These are phyloP conservation scores for Coenobita brevimanus DNA, from an alignment of 1,140 invertebrate species.

Conservation along the genomic window DNA sequence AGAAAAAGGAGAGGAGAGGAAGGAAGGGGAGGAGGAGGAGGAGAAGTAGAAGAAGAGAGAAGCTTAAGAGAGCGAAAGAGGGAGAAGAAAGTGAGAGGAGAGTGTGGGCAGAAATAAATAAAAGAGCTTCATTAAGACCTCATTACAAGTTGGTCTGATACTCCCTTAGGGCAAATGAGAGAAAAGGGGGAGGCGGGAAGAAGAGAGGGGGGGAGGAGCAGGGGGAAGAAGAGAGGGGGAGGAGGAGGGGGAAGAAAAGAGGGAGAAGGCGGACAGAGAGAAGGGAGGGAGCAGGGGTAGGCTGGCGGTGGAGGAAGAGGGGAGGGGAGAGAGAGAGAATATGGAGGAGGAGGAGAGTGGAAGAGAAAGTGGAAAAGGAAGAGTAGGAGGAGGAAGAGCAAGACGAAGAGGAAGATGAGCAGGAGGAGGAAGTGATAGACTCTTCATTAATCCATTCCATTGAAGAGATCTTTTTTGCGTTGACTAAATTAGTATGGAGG, in stretches of 20 bases:
- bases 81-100: background rate
- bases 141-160: constrained; percentile 23
- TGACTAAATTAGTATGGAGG: too few species aligned
- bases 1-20: background rate
- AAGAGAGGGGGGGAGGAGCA: background rate
- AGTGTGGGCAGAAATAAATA: constrained; percentile 4
- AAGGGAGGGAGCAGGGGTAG: background rate
- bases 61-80: too few species aligned
- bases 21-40: background rate
- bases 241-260: background rate
- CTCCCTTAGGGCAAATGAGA: background rate
- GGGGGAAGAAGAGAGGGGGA: background rate
- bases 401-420: background rate
- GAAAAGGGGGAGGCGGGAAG: background rate
- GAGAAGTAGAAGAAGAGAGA: too few species aligned
- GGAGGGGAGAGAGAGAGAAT: constrained; percentile 1
- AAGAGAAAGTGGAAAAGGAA: background rate
- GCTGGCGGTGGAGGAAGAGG: background rate
- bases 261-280: background rate
- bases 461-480: too few species aligned
- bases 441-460: too few species aligned
- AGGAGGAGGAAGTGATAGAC: background rate
- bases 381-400: background rate
- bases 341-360: background rate
- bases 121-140: constrained; percentile 3